Percentiles rank a stretch among this genome's conserved stretches.
phyloP scores from a whole-genome alignment of 2,888 invertebrate species.

The Himalopsyche tibetana region DNA sequence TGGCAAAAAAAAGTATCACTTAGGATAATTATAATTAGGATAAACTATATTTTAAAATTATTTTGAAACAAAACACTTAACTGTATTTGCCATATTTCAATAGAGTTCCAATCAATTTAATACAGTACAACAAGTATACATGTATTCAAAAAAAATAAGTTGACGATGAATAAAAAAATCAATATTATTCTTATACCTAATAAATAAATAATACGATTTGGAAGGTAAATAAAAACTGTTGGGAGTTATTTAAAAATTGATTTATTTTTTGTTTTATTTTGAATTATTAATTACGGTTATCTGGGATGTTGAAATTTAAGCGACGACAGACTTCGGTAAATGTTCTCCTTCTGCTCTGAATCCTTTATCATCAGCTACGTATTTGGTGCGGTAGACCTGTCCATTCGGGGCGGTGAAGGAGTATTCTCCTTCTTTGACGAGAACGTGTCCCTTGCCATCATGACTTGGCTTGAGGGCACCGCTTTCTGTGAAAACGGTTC shows the following conservation, averaged over 20 bases:
- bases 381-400: slow-evolving; percentile 53
- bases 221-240: too few relatives aligned
- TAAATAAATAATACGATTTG: too few relatives aligned
- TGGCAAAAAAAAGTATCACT: too few relatives aligned
- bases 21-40: too few relatives aligned
- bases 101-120: too few relatives aligned
- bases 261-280: neutral
- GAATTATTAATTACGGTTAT: neutral
- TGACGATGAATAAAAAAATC: too few relatives aligned
- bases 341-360: slow-evolving; percentile 58
- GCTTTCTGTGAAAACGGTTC: slow-evolving; percentile 47
- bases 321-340: slow-evolving; percentile 52
- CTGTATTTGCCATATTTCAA: too few relatives aligned
- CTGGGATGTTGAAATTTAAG: slow-evolving; percentile 2
- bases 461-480: slow-evolving; percentile 55
- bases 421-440: slow-evolving; percentile 54
- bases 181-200: too few relatives aligned
- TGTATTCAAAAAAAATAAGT: too few relatives aligned
- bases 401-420: slow-evolving; percentile 52
- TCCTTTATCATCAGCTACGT: slow-evolving; percentile 57
- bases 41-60: too few relatives aligned
- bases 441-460: slow-evolving; percentile 55
- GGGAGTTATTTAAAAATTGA: neutral
- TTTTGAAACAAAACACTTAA: too few relatives aligned
- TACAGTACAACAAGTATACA: too few relatives aligned